Conservation (phyloP, 2,797 vertebrate genomes). For the Bufotes viridis region DNA sequence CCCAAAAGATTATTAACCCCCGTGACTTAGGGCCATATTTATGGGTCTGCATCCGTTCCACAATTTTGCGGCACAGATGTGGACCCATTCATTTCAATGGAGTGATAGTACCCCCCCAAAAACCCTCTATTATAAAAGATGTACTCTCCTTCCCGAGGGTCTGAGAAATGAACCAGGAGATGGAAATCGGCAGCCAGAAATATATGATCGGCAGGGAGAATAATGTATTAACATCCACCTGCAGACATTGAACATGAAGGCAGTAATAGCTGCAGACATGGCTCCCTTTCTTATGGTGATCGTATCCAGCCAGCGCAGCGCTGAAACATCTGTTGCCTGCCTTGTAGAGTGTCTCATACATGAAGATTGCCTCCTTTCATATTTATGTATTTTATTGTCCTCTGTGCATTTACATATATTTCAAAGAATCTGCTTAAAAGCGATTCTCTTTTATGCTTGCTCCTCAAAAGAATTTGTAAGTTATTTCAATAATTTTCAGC, state of each 20-base stretch:
- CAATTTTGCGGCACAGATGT: no score
- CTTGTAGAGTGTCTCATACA: background rate
- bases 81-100: no score
- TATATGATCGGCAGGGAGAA: constrained; percentile 2
- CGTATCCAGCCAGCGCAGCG: background rate
- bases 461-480: background rate
- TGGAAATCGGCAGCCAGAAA: background rate
- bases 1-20: background rate
- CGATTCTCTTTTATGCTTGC: background rate
- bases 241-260: constrained; percentile 1
- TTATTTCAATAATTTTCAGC: constrained; percentile 10
- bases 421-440: background rate
- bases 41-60: no score
- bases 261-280: background rate
- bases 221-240: background rate
- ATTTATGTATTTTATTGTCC: constrained; percentile 9
- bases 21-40: no score
- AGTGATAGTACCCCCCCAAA: no score
- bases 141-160: background rate
- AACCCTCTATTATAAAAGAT: background rate
- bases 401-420: background rate
- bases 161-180: background rate
- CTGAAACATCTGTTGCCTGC: constrained; percentile 16
- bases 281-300: constrained; percentile 20
- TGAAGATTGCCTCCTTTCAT: background rate